Percentiles rank a stretch among this genome's conserved stretches.
Conservation (phyloP, 2,888 invertebrate species). For the Mythimna loreyi region DNA sequence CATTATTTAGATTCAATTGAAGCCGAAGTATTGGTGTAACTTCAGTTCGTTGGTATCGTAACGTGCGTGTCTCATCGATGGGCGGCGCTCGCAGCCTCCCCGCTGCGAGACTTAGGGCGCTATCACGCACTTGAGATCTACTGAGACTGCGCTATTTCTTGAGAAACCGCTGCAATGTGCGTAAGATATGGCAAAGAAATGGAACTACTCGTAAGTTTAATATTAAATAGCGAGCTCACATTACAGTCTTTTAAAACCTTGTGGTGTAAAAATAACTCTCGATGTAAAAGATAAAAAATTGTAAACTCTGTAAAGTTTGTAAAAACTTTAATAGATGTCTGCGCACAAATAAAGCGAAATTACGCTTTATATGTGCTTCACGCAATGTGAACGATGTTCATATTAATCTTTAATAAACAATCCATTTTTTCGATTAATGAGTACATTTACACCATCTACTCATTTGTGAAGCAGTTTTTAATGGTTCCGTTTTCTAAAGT, state of each 20-base stretch:
- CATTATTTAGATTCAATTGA: constrained; percentile 21
- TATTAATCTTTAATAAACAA: constrained; percentile 23
- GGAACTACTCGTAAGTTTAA: constrained; percentile 7
- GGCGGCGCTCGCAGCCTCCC: constrained; percentile 42
- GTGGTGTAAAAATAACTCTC: neutral
- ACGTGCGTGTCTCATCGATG: constrained; percentile 52
- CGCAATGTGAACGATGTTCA: constrained; percentile 18
- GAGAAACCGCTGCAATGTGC: constrained; percentile 34
- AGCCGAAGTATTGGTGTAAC: constrained; percentile 12
- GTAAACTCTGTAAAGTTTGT: neutral
- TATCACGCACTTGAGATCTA: constrained; percentile 41
- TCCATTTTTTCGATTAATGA: neutral
- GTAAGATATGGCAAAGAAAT: constrained; percentile 42
- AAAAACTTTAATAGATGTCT: constrained; percentile 21
- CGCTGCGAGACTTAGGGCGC: constrained; percentile 42
- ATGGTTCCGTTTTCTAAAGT: neutral
- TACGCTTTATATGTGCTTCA: no score
- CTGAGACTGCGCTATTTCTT: constrained; percentile 46
- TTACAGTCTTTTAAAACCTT: neutral
- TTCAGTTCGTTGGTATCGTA: constrained; percentile 26
- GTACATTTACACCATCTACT: neutral
- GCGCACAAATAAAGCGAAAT: neutral
- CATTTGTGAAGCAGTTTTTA: constrained; percentile 1
- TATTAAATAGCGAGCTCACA: neutral
- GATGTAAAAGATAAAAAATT: neutral